phyloP scores from a whole-genome alignment of 2,888 invertebrate species.

The Harpalus rufipes region DNA sequence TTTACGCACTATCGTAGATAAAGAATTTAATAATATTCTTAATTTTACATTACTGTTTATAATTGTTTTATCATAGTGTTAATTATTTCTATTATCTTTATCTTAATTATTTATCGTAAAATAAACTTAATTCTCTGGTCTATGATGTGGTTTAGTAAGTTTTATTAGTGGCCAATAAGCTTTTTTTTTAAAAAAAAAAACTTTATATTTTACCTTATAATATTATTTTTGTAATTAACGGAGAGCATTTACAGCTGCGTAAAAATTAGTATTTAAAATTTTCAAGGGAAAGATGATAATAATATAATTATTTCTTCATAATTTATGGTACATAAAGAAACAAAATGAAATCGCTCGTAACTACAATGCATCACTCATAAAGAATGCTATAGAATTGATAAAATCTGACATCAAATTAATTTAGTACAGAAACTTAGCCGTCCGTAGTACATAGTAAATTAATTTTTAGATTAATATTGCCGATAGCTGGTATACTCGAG shows the following conservation, averaged over 20 bases:
- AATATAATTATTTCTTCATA: background rate
- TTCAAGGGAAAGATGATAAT: background rate
- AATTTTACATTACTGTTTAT: no score
- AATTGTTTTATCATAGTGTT: no score
- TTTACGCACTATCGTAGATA: no score
- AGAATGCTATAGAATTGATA: background rate
- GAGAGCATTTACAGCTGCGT: background rate
- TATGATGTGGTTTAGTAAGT: no score
- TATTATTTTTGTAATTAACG: background rate
- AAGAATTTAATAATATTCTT: no score
- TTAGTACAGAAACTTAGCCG: conserved; percentile 3
- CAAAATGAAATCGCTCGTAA: background rate
- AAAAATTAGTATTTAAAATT: background rate
- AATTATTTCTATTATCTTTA: no score
- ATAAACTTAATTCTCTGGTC: no score
- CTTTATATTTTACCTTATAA: background rate
- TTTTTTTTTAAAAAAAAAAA: no score
- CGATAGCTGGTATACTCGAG: background rate
- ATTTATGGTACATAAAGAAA: background rate
- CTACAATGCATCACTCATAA: conserved; percentile 1
- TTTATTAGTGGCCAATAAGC: no score
- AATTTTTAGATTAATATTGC: conserved; percentile 13
- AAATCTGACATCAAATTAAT: conserved; percentile 16
- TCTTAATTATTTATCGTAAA: no score
- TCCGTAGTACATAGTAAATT: conserved; percentile 4